A percentile compares a stretch with the other conserved stretches of the same genome.
phyloP scores from a whole-genome alignment of 2,888 invertebrate genomes.

The Xestobium rufovillosum region DNA sequence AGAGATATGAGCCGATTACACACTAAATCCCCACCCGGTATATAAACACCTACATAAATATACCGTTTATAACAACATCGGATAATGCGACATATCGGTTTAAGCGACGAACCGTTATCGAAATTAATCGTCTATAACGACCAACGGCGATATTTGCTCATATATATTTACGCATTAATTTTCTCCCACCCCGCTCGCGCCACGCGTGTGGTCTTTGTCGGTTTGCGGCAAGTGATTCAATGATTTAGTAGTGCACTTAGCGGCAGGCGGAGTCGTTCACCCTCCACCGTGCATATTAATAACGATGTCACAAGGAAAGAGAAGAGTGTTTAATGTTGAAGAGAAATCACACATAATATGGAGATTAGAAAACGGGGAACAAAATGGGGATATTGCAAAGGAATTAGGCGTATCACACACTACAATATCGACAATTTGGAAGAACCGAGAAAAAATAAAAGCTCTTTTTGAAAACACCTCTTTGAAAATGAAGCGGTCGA shows the following conservation, averaged over 20 bases:
- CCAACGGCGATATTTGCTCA: too few species aligned
- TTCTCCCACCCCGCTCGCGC: constrained; percentile 4
- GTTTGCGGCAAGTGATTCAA: background rate
- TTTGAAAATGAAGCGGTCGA: constrained; percentile 2
- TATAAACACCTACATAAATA: constrained; percentile 19
- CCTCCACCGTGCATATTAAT: background rate
- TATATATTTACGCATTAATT: background rate
- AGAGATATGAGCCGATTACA: too few species aligned
- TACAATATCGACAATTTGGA: constrained; percentile 2
- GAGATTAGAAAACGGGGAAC: constrained; percentile 4
- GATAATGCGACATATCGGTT: too few species aligned
- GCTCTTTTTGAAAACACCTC: constrained; percentile 2
- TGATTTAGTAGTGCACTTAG: background rate
- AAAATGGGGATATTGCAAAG: background rate
- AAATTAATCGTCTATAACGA: too few species aligned
- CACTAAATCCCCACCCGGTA: too few species aligned
- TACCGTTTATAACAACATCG: constrained; percentile 6
- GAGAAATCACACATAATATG: constrained; percentile 2
- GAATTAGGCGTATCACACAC: background rate
- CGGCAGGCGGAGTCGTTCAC: background rate
- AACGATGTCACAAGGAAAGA: constrained; percentile 4
- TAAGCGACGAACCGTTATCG: background rate
- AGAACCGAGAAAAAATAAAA: constrained; percentile 5
- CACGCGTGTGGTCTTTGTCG: background rate
- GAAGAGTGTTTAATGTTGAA: constrained; percentile 3